phyloP scores from a whole-genome alignment of 2,888 invertebrate genomes.

The Meiosimyza decipiens region DNA sequence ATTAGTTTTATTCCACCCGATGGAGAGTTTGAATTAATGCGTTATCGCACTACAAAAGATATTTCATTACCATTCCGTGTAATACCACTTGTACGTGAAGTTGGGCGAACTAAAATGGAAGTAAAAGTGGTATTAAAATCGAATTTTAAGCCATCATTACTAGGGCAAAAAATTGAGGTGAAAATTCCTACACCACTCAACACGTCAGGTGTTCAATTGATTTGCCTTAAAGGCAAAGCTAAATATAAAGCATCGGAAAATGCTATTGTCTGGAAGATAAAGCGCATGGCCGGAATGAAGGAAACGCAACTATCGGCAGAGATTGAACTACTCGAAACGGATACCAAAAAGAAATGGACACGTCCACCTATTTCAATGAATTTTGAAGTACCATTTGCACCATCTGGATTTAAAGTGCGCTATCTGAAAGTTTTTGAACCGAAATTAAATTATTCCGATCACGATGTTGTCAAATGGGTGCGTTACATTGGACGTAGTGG shows the following conservation, averaged over 20 bases:
- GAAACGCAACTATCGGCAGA: slow-evolving; percentile 99
- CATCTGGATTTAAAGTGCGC: slow-evolving; percentile 99
- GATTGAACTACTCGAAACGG: slow-evolving; percentile 97
- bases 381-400: slow-evolving; percentile 99
- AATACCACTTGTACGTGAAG: slow-evolving; percentile 97
- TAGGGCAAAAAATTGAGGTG: slow-evolving; percentile 99
- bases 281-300: slow-evolving; percentile 97
- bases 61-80: slow-evolving; percentile 99
- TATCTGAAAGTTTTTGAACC: slow-evolving; percentile 99
- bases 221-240: slow-evolving; percentile 98
- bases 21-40: slow-evolving; percentile 99
- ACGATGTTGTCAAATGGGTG: slow-evolving; percentile 99
- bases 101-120: slow-evolving; percentile 99
- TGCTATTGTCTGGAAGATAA: slow-evolving; percentile 97
- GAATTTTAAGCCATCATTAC: slow-evolving; percentile 96
- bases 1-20: slow-evolving; percentile 99
- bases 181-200: slow-evolving; percentile 99
- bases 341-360: slow-evolving; percentile 99
- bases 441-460: slow-evolving; percentile 99
- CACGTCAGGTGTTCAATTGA: slow-evolving; percentile 98
- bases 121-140: slow-evolving; percentile 99
- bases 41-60: slow-evolving; percentile 99
- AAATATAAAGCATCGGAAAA: slow-evolving; percentile 99
- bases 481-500: slow-evolving; percentile 99
- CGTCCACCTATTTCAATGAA: slow-evolving; percentile 99